Conservation (phyloP, 1,140 invertebrate species). For the Zaprionus ornatus region DNA sequence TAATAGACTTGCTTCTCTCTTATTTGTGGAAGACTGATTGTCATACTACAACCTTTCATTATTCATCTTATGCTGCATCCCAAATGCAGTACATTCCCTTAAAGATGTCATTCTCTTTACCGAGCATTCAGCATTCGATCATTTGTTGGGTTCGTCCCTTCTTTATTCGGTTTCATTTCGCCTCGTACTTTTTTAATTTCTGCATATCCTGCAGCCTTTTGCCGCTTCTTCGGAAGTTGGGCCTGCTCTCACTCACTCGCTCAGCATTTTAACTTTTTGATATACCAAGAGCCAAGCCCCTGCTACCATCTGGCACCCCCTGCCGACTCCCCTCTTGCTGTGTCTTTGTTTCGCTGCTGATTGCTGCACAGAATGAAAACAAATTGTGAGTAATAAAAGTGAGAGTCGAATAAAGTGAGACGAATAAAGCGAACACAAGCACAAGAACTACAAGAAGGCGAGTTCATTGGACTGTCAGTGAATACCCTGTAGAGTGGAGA, state of each 20-base stretch:
- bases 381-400: conserved; percentile 53
- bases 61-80: no score
- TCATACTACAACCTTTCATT: no score
- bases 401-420: conserved; percentile 26
- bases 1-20: no score
- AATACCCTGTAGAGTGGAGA: neutral
- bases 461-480: neutral
- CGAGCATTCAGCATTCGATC: conserved; percentile 19
- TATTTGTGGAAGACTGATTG: no score
- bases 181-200: conserved; percentile 47
- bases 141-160: neutral
- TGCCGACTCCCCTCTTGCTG: neutral
- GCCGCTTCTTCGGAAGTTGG: conserved; percentile 29
- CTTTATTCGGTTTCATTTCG: conserved; percentile 46
- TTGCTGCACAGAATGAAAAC: conserved; percentile 43
- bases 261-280: conserved; percentile 49
- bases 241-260: neutral
- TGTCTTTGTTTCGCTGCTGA: conserved; percentile 18
- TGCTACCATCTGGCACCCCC: neutral
- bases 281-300: conserved; percentile 5
- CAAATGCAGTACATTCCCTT: no score
- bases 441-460: conserved; percentile 4
- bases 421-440: conserved; percentile 4
- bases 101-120: no score
- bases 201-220: conserved; percentile 54